Base-by-base conservation (phyloP, 1,140 invertebrate species). In the Lordiphosa stackelbergi region DNA sequence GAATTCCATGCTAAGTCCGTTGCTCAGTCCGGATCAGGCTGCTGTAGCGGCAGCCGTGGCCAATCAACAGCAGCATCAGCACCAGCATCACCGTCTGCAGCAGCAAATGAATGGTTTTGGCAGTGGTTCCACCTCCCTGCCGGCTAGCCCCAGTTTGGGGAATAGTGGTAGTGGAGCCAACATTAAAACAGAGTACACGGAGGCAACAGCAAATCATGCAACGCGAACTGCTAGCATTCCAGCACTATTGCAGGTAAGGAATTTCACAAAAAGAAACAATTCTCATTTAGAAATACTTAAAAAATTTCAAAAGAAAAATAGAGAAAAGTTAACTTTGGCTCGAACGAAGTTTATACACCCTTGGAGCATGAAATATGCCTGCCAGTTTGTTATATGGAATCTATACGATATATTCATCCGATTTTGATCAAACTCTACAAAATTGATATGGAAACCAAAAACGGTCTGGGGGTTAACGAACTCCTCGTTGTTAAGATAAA, bases 1-100 rank as follows among this genome's bases (percentile, higher is more conserved):
- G 42, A 92, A 93, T 47, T 93, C 88, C 59, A 92, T 90, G 88
- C 56, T 88, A 4, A 85, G 85, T 62, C 86, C 86, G 4, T 38
- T 86, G 24, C 48, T 87, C 4, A 85, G 74, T 65, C 81, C 85
- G 0, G 85, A 85, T 36, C 81, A 85, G 2, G 69, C 77, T 0
- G 69, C 47, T 2, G 66, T 71, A 3, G 66, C 62, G 2, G 71
- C 60, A n/a, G 71, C 69, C 16, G 62, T 58, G 12, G 56, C 41
- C 5, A 62, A 31, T 37, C 56, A 61, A 31, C 55, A 56, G 36
- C 69, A 63, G 0, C 75, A 64, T 5, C 69, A 66, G 7, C 74
- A 69, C 0, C 69, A 66, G n/a, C 60, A 74, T 4, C 78, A 79
- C 2, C 81, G 73, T 5, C 68, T 68, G 9, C 70, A 69, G 1